phyloP scores from a whole-genome alignment of 2,888 invertebrate genomes.

The Celastrina argiolus region DNA sequence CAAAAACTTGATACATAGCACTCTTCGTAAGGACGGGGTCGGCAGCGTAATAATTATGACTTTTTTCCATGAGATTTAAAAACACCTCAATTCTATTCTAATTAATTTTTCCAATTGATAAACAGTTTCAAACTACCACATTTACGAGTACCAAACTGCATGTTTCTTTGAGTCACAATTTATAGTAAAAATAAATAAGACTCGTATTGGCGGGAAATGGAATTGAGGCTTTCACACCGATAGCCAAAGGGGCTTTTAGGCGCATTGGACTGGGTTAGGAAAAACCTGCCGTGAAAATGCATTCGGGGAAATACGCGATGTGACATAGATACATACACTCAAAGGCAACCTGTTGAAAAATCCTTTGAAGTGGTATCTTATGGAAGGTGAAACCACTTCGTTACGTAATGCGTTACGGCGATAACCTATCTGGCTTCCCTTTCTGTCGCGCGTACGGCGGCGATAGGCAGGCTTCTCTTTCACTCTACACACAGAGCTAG shows the following conservation, averaged over 20 bases:
- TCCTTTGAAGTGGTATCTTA: too few relatives aligned
- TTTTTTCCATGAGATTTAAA: not conserved
- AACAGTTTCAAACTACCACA: not conserved
- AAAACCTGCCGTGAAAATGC: not conserved
- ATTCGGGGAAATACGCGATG: not conserved
- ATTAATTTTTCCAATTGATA: not conserved
- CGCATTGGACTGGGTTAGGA: slow-evolving; percentile 18
- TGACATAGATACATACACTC: not conserved
- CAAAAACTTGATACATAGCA: too few relatives aligned
- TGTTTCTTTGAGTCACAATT: not conserved
- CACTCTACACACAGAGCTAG: too few relatives aligned
- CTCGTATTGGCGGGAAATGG: slow-evolving; percentile 21
- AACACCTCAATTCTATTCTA: not conserved
- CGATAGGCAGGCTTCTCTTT: too few relatives aligned
- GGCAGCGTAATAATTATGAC: too few relatives aligned
- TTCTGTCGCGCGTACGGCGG: too few relatives aligned
- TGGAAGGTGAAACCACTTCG: too few relatives aligned
- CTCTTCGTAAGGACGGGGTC: too few relatives aligned
- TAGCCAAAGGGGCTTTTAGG: slow-evolving; percentile 33
- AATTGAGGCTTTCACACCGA: slow-evolving; percentile 31
- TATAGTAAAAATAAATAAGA: slow-evolving; percentile 5
- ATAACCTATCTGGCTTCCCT: too few relatives aligned
- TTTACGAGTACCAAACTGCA: not conserved
- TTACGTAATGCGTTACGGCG: too few relatives aligned
- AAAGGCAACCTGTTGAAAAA: too few relatives aligned